Conservation (phyloP, 2,113 vertebrate genomes). For the Heterocephalus glaber region DNA sequence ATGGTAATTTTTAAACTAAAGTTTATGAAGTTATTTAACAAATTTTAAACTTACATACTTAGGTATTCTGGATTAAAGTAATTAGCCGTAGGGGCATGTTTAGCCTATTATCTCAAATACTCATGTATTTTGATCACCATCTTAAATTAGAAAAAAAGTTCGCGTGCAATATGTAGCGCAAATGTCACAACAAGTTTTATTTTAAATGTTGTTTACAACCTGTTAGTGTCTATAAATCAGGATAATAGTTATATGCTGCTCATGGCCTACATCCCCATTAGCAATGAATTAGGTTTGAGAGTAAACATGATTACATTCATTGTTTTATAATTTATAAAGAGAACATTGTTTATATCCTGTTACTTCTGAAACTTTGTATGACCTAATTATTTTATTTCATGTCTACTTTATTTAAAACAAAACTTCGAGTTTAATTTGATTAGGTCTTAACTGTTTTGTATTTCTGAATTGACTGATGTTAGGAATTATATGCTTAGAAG, state of each 20-base stretch:
- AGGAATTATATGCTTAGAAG: slow-evolving; percentile 44
- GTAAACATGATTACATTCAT: slow-evolving; percentile 42
- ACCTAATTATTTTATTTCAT: slow-evolving; percentile 26
- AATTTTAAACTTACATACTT: slow-evolving; percentile 41
- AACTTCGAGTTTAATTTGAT: slow-evolving; percentile 29
- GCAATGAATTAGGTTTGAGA: slow-evolving; percentile 19
- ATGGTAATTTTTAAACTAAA: not conserved
- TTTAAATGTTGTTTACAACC: not conserved
- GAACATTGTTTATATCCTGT: slow-evolving; percentile 32
- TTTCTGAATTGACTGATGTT: slow-evolving; percentile 35
- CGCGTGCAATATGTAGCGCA: not conserved
- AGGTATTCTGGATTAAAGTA: slow-evolving; percentile 21
- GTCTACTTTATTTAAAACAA: slow-evolving; percentile 44
- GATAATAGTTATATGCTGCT: slow-evolving; percentile 21
- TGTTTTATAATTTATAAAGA: slow-evolving; percentile 21
- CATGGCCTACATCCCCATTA: not conserved
- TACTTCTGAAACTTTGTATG: slow-evolving; percentile 1
- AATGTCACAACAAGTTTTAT: slow-evolving; percentile 21
- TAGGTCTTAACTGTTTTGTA: slow-evolving; percentile 6
- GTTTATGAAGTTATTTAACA: not conserved
- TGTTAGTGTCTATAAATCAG: slow-evolving; percentile 29
- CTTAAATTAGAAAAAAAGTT: slow-evolving; percentile 16
- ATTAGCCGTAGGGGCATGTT: not conserved
- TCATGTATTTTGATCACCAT: slow-evolving; percentile 10
- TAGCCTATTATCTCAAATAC: slow-evolving; percentile 14